A percentile compares a stretch with the other conserved stretches of the same genome.
Conservation (phyloP, 2,113 vertebrate species). For the Stercorarius parasiticus region DNA sequence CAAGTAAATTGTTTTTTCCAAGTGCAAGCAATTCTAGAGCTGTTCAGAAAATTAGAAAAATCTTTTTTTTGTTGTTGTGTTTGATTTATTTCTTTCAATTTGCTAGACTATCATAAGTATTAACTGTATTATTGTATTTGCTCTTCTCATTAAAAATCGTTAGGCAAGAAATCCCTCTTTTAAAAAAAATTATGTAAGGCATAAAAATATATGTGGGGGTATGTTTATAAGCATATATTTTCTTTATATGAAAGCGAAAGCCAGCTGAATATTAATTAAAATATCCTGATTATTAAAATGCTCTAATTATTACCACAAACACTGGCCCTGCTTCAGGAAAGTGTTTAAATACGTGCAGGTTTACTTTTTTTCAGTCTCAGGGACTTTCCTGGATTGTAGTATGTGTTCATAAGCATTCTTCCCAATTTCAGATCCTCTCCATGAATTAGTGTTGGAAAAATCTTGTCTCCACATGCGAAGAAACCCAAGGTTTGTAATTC, state of each 20-base stretch:
- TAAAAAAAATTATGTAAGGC: neutral
- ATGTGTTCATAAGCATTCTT: neutral
- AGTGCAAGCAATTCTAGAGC: neutral
- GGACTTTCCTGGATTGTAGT: neutral
- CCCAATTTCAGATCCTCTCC: neutral
- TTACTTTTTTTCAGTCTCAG: neutral
- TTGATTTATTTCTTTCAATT: neutral
- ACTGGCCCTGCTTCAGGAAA: neutral
- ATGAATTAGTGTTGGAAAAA: neutral
- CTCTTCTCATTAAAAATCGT: neutral
- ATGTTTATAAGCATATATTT: neutral
- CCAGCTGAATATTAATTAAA: constrained; percentile 2
- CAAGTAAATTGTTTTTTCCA: neutral
- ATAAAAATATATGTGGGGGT: neutral
- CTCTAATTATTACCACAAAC: neutral
- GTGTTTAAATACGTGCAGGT: neutral
- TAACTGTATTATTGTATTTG: neutral
- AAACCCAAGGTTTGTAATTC: accelerated
- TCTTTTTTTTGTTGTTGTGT: neutral
- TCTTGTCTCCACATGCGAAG: neutral
- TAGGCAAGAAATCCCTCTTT: neutral
- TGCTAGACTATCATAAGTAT: neutral
- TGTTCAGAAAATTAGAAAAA: neutral
- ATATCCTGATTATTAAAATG: neutral
- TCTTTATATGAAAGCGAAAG: neutral